phyloP scores from a whole-genome alignment of 1,140 invertebrate genomes.

The Acyrthosiphon pisum region DNA sequence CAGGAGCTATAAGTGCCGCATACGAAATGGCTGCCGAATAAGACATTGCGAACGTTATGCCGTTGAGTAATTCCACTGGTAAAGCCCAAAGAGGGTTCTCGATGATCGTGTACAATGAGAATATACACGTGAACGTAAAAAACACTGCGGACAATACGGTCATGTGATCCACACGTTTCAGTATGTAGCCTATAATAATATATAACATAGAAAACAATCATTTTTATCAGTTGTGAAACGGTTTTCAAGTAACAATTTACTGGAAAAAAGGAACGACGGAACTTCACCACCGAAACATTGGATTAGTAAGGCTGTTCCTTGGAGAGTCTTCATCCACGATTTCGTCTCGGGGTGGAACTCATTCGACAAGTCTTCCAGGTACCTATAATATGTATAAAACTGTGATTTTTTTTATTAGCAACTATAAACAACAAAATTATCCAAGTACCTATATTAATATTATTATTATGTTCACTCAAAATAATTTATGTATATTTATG shows the following conservation, averaged over 20 bases:
- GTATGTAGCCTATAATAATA: slow-evolving; percentile 68
- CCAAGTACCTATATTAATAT: background rate
- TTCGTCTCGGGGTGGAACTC: slow-evolving; percentile 64
- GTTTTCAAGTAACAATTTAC: slow-evolving; percentile 62
- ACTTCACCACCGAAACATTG: slow-evolving; percentile 86
- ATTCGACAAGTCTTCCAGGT: slow-evolving; percentile 74
- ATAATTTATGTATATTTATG: background rate
- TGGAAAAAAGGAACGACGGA: slow-evolving; percentile 86
- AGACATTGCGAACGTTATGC: slow-evolving; percentile 85
- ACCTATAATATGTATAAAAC: slow-evolving; percentile 64
- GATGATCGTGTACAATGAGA: slow-evolving; percentile 82
- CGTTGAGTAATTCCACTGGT: slow-evolving; percentile 85
- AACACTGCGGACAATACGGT: slow-evolving; percentile 83
- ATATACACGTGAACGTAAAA: slow-evolving; percentile 75
- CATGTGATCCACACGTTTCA: slow-evolving; percentile 82
- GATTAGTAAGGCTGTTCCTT: slow-evolving; percentile 79
- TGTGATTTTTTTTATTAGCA: background rate
- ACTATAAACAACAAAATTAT: background rate
- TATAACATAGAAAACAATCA: background rate
- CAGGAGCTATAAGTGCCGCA: slow-evolving; percentile 81
- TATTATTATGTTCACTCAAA: background rate
- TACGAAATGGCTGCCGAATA: slow-evolving; percentile 90
- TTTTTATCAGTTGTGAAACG: too few relatives aligned
- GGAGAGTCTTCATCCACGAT: slow-evolving; percentile 77
- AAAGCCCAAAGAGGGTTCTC: slow-evolving; percentile 82